phyloP scores from a whole-genome alignment of 2,113 vertebrate genomes.

The Hypomesus transpacificus region DNA sequence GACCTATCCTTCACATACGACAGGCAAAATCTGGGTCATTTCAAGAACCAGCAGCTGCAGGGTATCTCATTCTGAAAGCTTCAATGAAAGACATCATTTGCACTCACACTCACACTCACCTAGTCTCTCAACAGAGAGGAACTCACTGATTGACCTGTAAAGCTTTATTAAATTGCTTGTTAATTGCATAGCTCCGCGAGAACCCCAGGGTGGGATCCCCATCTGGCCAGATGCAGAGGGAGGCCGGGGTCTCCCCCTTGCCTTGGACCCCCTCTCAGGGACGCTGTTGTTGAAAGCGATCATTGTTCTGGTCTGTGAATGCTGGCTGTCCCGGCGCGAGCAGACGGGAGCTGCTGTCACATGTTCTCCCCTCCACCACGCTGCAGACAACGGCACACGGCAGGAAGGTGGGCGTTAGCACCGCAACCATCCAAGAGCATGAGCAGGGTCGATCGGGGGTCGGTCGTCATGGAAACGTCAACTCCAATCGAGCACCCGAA shows the following conservation, averaged over 20 bases:
- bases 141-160: neutral
- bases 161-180: neutral
- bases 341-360: neutral
- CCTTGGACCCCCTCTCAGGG: too few relatives aligned
- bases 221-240: neutral
- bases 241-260: neutral
- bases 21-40: too few relatives aligned
- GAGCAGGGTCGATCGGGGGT: neutral
- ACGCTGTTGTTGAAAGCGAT: too few relatives aligned
- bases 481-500: neutral
- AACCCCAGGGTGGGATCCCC: neutral
- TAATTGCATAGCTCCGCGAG: constrained; percentile 4
- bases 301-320: neutral
- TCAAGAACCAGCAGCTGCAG: too few relatives aligned
- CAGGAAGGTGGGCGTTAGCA: constrained; percentile 23
- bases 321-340: neutral
- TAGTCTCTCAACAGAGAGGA: neutral
- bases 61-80: neutral
- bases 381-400: constrained; percentile 6
- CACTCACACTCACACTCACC: neutral
- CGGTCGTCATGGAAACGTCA: constrained; percentile 10
- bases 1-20: too few relatives aligned
- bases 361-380: constrained; percentile 8
- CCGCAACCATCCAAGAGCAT: constrained; percentile 13
- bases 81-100: neutral